A percentile compares a stretch with the other conserved stretches of the same genome.
Conservation (phyloP, 2,113 vertebrate genomes). For the Siphamia tubifer region DNA sequence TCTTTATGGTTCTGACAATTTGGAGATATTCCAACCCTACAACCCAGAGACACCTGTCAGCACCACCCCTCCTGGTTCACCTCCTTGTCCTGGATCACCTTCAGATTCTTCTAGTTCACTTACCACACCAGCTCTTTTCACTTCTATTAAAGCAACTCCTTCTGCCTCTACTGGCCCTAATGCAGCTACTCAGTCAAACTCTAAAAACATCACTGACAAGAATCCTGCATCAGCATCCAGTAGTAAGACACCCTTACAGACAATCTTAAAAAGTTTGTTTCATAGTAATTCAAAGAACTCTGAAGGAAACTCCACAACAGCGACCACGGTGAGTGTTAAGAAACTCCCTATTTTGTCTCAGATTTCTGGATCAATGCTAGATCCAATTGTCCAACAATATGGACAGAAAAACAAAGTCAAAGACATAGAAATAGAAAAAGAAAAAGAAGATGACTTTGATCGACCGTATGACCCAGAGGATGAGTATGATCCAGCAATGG, state of each 20-base stretch:
- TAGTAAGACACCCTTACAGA: constrained; percentile 82
- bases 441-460: constrained; percentile 87
- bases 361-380: constrained; percentile 76
- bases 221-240: constrained; percentile 36
- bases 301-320: constrained; percentile 26
- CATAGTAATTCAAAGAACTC: constrained; percentile 73
- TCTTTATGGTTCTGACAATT: constrained; percentile 78
- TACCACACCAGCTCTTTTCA: constrained; percentile 64
- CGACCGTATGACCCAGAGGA: constrained; percentile 96
- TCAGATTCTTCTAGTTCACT: constrained; percentile 69
- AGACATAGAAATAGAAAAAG: constrained; percentile 73
- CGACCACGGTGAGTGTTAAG: constrained; percentile 27
- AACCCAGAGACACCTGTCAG: constrained; percentile 71
- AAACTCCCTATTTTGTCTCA: constrained; percentile 45
- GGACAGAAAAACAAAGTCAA: constrained; percentile 87
- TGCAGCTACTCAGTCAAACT: constrained; percentile 7
- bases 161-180: constrained; percentile 57
- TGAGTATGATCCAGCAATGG: constrained; percentile 87
- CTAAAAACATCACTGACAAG: not conserved
- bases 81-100: constrained; percentile 73
- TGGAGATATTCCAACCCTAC: constrained; percentile 74
- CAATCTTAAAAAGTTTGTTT: constrained; percentile 91
- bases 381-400: constrained; percentile 93
- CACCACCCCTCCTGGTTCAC: constrained; percentile 82
- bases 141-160: constrained; percentile 49